phyloP scores from a whole-genome alignment of 2,888 invertebrate genomes.

The Bombylius major region DNA sequence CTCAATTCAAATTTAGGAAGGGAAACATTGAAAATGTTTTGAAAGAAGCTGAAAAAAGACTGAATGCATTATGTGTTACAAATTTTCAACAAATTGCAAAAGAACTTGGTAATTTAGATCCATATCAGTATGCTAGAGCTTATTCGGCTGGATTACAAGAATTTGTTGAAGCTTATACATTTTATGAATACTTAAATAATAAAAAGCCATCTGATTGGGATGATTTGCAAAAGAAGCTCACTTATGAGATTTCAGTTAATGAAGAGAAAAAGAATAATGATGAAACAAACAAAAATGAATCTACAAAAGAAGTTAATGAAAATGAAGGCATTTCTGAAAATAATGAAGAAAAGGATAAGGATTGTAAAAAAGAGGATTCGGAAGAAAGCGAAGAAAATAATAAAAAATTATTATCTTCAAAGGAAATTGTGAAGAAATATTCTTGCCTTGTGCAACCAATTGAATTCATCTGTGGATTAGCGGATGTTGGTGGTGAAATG shows the following conservation, averaged over 20 bases:
- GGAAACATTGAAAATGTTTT: slow-evolving; percentile 43
- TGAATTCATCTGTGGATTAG: slow-evolving; percentile 62
- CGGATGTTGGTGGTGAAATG: slow-evolving; percentile 79
- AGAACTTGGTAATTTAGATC: slow-evolving; percentile 60
- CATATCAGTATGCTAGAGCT: slow-evolving; percentile 53
- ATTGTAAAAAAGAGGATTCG: neutral
- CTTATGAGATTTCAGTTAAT: slow-evolving; percentile 24
- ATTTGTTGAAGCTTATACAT: slow-evolving; percentile 73
- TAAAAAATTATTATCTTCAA: neutral
- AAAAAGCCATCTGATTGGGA: slow-evolving; percentile 48
- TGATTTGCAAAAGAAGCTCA: slow-evolving; percentile 43
- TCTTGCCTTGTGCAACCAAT: slow-evolving; percentile 35
- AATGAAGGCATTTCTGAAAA: neutral
- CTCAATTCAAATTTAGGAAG: slow-evolving; percentile 32
- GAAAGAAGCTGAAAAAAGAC: slow-evolving; percentile 50
- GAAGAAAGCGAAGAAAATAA: neutral
- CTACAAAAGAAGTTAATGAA: slow-evolving; percentile 4
- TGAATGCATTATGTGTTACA: slow-evolving; percentile 43
- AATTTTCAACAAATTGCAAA: slow-evolving; percentile 55
- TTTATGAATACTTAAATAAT: slow-evolving; percentile 54
- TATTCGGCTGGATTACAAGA: slow-evolving; percentile 60
- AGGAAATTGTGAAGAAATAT: slow-evolving; percentile 12
- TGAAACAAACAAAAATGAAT: neutral
- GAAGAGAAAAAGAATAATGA: slow-evolving; percentile 5
- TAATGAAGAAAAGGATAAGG: slow-evolving; percentile 1